A percentile compares a stretch with the other conserved stretches of the same genome.
phyloP scores from a whole-genome alignment of 2,113 vertebrate genomes.

The Lynx canadensis region DNA sequence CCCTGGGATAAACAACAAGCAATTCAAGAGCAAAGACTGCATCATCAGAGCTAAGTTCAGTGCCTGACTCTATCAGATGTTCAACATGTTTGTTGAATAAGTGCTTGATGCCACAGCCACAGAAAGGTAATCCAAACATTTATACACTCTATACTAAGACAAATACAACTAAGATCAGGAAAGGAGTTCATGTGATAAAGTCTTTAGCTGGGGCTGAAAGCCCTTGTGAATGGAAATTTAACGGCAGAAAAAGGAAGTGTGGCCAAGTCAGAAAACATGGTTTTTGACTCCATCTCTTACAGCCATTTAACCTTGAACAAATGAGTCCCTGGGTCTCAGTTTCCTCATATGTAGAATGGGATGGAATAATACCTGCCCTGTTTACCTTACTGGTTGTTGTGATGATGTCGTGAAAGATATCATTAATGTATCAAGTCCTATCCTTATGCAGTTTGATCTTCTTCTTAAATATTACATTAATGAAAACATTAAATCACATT shows the following conservation, averaged over 20 bases:
- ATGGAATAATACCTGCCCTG: neutral
- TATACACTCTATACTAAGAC: neutral
- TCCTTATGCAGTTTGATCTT: neutral
- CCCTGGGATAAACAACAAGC: neutral
- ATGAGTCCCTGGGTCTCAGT: neutral
- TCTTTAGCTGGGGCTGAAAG: neutral
- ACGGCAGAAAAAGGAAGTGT: neutral
- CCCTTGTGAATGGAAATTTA: neutral
- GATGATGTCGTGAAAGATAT: neutral
- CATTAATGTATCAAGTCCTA: neutral
- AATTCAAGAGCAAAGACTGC: neutral
- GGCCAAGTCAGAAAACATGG: neutral
- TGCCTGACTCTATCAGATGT: neutral
- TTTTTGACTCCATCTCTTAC: neutral
- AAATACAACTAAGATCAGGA: neutral
- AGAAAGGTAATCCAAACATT: neutral
- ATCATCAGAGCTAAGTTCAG: neutral
- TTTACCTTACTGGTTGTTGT: neutral
- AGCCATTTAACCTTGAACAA: neutral
- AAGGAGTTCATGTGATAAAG: neutral
- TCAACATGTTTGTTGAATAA: neutral
- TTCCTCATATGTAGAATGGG: neutral
- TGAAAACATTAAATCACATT: neutral
- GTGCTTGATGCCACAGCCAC: neutral
- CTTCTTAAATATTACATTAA: neutral